Conservation (phyloP, 1,140 invertebrate genomes). For the Drosophila elegans region DNA sequence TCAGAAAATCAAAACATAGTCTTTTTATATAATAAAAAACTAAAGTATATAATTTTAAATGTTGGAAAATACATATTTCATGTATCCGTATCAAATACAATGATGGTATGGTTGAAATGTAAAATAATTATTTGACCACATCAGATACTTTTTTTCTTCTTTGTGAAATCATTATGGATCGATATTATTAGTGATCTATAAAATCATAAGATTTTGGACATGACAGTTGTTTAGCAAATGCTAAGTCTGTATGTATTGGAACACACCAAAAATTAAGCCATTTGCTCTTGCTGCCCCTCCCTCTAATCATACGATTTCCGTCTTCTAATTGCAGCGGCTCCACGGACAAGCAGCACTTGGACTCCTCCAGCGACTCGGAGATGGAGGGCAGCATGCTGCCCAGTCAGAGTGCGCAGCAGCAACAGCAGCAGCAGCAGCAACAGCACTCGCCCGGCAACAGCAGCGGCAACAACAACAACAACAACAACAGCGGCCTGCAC, state of each 20-base stretch:
- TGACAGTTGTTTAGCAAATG: neutral
- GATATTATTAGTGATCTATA: too few species aligned
- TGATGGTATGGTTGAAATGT: too few species aligned
- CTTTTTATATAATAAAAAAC: too few species aligned
- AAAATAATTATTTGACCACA: too few species aligned
- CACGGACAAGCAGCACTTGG: constrained; percentile 83
- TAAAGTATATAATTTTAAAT: too few species aligned
- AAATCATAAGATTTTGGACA: too few species aligned
- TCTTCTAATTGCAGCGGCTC: constrained; percentile 66
- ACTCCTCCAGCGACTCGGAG: constrained; percentile 84
- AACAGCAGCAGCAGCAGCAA: constrained; percentile 72
- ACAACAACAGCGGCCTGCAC: constrained; percentile 55
- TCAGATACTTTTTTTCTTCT: too few species aligned
- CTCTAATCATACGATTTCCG: neutral
- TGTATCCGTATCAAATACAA: too few species aligned
- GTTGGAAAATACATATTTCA: too few species aligned
- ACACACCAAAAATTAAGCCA: neutral
- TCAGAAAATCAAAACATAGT: too few species aligned
- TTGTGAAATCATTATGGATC: too few species aligned
- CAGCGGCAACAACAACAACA: constrained; percentile 54
- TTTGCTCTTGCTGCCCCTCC: neutral
- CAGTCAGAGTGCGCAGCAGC: constrained; percentile 71
- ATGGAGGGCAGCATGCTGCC: constrained; percentile 80
- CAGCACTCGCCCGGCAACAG: constrained; percentile 55
- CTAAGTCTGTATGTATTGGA: neutral